Evolutionary conservation across 1,140 invertebrate species (phyloP).

Genomic region (Zaprionus africanus): DNA sequence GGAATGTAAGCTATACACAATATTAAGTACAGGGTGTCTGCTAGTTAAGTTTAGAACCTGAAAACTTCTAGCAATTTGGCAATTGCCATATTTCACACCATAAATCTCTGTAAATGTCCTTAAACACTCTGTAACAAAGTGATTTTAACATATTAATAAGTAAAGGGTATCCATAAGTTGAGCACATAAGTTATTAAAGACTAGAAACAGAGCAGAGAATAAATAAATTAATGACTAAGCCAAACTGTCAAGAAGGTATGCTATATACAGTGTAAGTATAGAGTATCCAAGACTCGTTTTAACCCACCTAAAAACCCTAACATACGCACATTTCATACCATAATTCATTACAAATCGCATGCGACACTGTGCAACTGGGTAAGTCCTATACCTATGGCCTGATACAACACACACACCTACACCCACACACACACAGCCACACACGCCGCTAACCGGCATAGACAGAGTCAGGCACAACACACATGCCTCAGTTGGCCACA

Average conservation of each 20-base stretch:
- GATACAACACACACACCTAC: neutral
- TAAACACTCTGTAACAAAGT: too few species aligned
- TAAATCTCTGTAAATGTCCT: neutral
- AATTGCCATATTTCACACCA: too few species aligned
- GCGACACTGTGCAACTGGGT: slow-evolving; percentile 16
- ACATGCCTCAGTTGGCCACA: slow-evolving; percentile 47
- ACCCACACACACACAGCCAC: neutral
- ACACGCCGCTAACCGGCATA: neutral
- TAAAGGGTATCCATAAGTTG: neutral
- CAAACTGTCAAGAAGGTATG: too few species aligned
- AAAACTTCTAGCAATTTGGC: too few species aligned
- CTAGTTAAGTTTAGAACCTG: too few species aligned
- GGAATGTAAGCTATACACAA: rapidly evolving
- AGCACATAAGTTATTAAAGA: neutral
- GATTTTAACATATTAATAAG: too few species aligned
- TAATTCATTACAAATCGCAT: neutral
- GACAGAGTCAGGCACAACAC: neutral
- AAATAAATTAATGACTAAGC: too few species aligned
- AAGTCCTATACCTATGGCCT: neutral
- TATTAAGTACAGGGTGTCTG: too few species aligned
- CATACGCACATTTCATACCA: neutral
- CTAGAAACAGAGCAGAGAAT: neutral
- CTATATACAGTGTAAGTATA: neutral
- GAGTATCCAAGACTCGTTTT: neutral
- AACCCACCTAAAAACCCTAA: neutral